These are phyloP conservation scores for Gymnoscopelus braueri DNA, from an alignment of 2,797 vertebrate genomes.

Conservation along the genomic window DNA sequence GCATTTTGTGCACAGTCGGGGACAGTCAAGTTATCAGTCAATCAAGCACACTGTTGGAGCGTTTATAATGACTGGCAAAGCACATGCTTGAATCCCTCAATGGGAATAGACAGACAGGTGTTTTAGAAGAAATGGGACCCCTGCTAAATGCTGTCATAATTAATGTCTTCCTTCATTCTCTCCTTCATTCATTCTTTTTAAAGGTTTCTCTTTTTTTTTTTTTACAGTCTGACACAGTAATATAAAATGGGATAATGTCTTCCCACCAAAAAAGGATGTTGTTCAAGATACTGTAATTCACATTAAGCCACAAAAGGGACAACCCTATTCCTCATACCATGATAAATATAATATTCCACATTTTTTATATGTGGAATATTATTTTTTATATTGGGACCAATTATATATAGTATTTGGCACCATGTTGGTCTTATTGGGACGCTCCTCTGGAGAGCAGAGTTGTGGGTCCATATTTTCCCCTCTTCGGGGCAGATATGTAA, in stretches of 20 bases:
- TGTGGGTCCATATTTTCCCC: conserved; percentile 62
- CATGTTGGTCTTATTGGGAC: background rate
- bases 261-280: background rate
- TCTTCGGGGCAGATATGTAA: conserved; percentile 79
- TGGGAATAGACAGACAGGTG: background rate
- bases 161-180: background rate
- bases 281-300: background rate
- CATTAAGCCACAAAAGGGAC: background rate
- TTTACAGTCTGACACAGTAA: background rate
- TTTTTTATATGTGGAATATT: too few species aligned
- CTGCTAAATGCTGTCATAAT: background rate
- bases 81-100: background rate
- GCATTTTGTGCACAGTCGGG: conserved; percentile 30
- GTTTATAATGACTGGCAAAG: conserved; percentile 28
- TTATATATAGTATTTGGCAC: conserved; percentile 4
- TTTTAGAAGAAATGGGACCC: background rate
- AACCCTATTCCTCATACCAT: background rate
- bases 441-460: conserved; percentile 20
- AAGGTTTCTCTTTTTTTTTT: background rate
- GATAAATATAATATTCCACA: background rate
- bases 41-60: conserved; percentile 22
- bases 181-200: background rate
- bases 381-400: too few species aligned
- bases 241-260: background rate
- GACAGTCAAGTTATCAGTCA: conserved; percentile 38